A percentile compares a stretch with the other conserved stretches of the same genome.
Conservation (phyloP, 2,888 invertebrate species). For the Metellina segmentata region DNA sequence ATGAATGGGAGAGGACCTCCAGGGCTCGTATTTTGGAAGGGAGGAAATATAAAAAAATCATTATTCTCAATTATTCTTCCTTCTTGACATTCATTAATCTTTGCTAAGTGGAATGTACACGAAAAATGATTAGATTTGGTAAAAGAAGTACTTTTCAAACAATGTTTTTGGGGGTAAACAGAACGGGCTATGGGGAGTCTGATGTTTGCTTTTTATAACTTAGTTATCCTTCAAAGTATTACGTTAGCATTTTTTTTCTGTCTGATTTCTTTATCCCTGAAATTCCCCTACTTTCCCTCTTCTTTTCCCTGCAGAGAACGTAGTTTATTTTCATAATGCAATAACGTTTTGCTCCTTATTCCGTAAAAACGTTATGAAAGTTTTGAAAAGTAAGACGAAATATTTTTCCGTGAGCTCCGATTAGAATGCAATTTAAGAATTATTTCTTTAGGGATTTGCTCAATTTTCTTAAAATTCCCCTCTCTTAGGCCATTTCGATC, state of each 20-base stretch:
- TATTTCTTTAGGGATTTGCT: not conserved
- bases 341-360: slow-evolving; percentile 41
- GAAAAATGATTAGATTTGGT: slow-evolving; percentile 70
- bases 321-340: slow-evolving; percentile 61
- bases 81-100: slow-evolving; percentile 69
- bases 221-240: slow-evolving; percentile 67
- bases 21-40: slow-evolving; percentile 19
- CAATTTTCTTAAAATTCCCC: not conserved
- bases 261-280: slow-evolving; percentile 38
- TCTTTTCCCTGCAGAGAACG: slow-evolving; percentile 14
- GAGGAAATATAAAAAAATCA: slow-evolving; percentile 42
- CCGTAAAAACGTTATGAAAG: slow-evolving; percentile 35
- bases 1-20: slow-evolving; percentile 21
- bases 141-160: slow-evolving; percentile 71
- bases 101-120: slow-evolving; percentile 67
- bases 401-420: slow-evolving; percentile 13
- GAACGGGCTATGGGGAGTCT: slow-evolving; percentile 45
- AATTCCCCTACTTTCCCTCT: slow-evolving; percentile 16
- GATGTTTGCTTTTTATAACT: slow-evolving; percentile 73
- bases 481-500: not conserved
- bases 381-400: slow-evolving; percentile 21
- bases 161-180: slow-evolving; percentile 65
- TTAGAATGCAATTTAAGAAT: slow-evolving; percentile 34
- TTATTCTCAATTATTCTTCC: slow-evolving; percentile 67
- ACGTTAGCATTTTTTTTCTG: slow-evolving; percentile 56